A percentile compares a stretch with the other conserved stretches of the same genome.
Conservation (phyloP, 2,797 vertebrate species). For the Notolabrus celidotus region DNA sequence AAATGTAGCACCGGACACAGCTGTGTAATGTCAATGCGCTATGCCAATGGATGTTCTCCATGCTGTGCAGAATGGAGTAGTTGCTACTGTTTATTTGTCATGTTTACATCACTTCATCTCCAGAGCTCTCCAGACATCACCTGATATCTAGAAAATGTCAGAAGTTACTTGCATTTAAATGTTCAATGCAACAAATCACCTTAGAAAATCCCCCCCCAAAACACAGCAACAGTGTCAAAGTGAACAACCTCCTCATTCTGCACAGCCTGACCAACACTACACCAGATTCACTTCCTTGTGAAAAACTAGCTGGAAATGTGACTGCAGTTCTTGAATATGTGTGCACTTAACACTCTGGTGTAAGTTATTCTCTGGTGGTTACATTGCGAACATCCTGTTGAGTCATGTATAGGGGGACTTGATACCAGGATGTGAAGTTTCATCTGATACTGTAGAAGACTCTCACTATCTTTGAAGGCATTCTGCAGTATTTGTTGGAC, state of each 20-base stretch:
- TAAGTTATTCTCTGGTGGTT: background rate
- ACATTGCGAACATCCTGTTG: slow-evolving; percentile 14
- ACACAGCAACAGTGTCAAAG: slow-evolving; percentile 5
- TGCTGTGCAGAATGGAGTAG: slow-evolving; percentile 29
- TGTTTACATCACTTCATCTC: slow-evolving; percentile 40
- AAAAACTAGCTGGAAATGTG: background rate
- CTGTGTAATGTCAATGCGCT: slow-evolving; percentile 50
- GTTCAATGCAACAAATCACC: slow-evolving; percentile 10
- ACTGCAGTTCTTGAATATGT: slow-evolving; percentile 8
- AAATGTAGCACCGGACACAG: slow-evolving; percentile 64
- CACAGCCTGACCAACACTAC: background rate
- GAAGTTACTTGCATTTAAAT: slow-evolving; percentile 33
- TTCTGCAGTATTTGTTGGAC: slow-evolving; percentile 9
- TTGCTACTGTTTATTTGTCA: slow-evolving; percentile 29
- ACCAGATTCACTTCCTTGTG: background rate
- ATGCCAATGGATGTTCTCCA: slow-evolving; percentile 41
- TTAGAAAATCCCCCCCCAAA: slow-evolving; percentile 24
- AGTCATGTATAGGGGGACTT: slow-evolving; percentile 6
- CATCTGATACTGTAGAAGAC: slow-evolving; percentile 5
- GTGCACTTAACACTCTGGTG: slow-evolving; percentile 17
- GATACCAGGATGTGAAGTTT: slow-evolving; percentile 5
- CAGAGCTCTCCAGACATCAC: slow-evolving; percentile 7
- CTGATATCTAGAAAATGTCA: slow-evolving; percentile 3
- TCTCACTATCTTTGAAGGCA: background rate
- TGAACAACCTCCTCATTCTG: background rate